Evolutionary conservation across 2,888 invertebrate genomes (phyloP).

Genomic region (Blastobasis adustella): DNA sequence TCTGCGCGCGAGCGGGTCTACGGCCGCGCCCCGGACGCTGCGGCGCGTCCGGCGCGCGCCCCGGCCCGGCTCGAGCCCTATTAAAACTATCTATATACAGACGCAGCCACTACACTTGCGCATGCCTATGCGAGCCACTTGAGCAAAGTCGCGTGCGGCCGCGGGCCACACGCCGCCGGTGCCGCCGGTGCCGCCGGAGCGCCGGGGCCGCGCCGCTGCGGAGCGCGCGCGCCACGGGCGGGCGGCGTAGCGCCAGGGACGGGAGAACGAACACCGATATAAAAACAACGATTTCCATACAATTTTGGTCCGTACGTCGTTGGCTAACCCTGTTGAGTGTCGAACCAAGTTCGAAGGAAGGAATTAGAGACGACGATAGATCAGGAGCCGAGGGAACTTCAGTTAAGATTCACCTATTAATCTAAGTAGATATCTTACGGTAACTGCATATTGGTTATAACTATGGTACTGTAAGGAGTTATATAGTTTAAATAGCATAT

Average conservation of each 20-base stretch:
- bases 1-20: conserved; percentile 23
- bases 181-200: no score
- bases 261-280: conserved; percentile 37
- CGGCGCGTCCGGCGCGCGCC: conserved; percentile 27
- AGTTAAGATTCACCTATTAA: conserved; percentile 66
- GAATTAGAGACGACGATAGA: conserved; percentile 46
- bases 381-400: conserved; percentile 57
- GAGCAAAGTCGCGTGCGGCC: conserved; percentile 52
- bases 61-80: conserved; percentile 29
- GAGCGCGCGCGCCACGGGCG: not conserved
- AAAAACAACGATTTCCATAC: conserved; percentile 34
- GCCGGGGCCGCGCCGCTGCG: no score
- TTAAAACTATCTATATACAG: conserved; percentile 62
- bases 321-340: conserved; percentile 53
- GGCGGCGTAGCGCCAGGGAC: conserved; percentile 27
- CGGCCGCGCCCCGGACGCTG: conserved; percentile 20
- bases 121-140: conserved; percentile 57
- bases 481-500: conserved; percentile 13
- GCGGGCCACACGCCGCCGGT: conserved; percentile 9
- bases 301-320: conserved; percentile 58
- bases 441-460: conserved; percentile 62
- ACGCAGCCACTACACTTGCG: conserved; percentile 58
- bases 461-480: conserved; percentile 34
- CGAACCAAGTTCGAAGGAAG: conserved; percentile 41
- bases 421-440: conserved; percentile 67